Evolutionary conservation across 2,113 vertebrate genomes (phyloP).

Genomic region (Typhlomys cinereus): DNA sequence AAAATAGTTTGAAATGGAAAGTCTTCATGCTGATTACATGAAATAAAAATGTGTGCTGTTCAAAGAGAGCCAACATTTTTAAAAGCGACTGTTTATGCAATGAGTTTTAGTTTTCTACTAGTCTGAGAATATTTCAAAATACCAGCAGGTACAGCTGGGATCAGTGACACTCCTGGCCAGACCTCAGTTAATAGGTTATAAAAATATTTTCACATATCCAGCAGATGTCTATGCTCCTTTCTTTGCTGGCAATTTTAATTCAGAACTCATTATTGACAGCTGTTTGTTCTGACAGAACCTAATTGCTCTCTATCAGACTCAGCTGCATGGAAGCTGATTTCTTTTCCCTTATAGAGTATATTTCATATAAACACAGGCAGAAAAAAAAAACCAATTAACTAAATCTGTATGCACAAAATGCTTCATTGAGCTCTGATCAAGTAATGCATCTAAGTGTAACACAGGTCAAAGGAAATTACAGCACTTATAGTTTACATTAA

Average conservation of each 20-base stretch:
- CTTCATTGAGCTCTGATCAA: slow-evolving; percentile 84
- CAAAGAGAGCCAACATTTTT: slow-evolving; percentile 68
- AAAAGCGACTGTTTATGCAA: slow-evolving; percentile 75
- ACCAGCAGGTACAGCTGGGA: slow-evolving; percentile 86
- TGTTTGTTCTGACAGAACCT: slow-evolving; percentile 86
- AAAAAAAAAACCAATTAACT: slow-evolving; percentile 84
- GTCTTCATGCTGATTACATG: slow-evolving; percentile 81
- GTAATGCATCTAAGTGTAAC: slow-evolving; percentile 82
- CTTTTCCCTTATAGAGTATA: slow-evolving; percentile 81
- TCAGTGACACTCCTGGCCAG: slow-evolving; percentile 82
- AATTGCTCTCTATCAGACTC: slow-evolving; percentile 86
- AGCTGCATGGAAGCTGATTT: slow-evolving; percentile 85
- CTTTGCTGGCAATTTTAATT: slow-evolving; percentile 86
- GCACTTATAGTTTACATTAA: slow-evolving; percentile 82
- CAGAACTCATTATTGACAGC: slow-evolving; percentile 89
- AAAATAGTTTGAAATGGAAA: slow-evolving; percentile 78
- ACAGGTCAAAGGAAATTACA: slow-evolving; percentile 86
- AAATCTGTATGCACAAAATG: slow-evolving; percentile 84
- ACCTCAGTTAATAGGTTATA: slow-evolving; percentile 85
- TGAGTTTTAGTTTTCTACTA: slow-evolving; percentile 74
- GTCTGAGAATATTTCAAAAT: slow-evolving; percentile 79
- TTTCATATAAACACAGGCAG: slow-evolving; percentile 86
- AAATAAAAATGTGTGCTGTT: slow-evolving; percentile 82
- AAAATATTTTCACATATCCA: slow-evolving; percentile 89
- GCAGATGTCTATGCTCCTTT: slow-evolving; percentile 88